phyloP scores from a whole-genome alignment of 2,888 invertebrate species.

The Cylloceria caligata region DNA sequence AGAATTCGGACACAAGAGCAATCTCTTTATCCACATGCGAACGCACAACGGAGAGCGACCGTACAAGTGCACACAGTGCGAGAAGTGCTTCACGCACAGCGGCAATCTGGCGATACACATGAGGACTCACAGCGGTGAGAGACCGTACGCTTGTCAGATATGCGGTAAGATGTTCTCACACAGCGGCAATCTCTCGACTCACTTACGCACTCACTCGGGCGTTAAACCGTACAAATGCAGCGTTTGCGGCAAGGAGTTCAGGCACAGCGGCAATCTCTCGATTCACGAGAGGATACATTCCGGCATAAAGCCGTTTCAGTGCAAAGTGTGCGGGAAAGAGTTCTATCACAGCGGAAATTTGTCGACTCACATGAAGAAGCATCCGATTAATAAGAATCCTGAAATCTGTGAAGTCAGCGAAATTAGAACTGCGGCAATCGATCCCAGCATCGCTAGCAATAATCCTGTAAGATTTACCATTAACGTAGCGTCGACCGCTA shows the following conservation, averaged over 20 bases:
- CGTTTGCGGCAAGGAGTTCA: constrained; percentile 82
- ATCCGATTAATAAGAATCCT: constrained; percentile 72
- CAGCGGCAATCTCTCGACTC: constrained; percentile 83
- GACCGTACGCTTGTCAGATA: constrained; percentile 83
- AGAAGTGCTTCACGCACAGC: constrained; percentile 83
- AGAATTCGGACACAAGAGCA: constrained; percentile 83
- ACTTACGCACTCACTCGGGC: constrained; percentile 82
- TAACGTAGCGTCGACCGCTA: constrained; percentile 62
- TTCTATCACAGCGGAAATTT: constrained; percentile 84
- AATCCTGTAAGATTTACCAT: constrained; percentile 67
- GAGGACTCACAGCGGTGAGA: constrained; percentile 83
- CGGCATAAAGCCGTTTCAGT: constrained; percentile 83
- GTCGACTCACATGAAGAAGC: constrained; percentile 84
- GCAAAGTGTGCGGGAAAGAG: constrained; percentile 83
- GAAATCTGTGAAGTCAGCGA: constrained; percentile 49
- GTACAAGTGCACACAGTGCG: constrained; percentile 83
- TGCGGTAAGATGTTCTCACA: constrained; percentile 84
- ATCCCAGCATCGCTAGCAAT: constrained; percentile 37
- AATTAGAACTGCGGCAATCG: constrained; percentile 38
- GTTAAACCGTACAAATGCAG: constrained; percentile 83
- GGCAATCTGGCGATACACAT: constrained; percentile 83
- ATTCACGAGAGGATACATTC: constrained; percentile 84
- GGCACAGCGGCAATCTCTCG: constrained; percentile 83
- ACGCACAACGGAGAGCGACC: constrained; percentile 83
- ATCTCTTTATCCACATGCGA: constrained; percentile 83